Percentiles rank a stretch among this genome's conserved stretches.
Conservation (phyloP, 1,140 invertebrate genomes). For the Drosophila tristis region DNA sequence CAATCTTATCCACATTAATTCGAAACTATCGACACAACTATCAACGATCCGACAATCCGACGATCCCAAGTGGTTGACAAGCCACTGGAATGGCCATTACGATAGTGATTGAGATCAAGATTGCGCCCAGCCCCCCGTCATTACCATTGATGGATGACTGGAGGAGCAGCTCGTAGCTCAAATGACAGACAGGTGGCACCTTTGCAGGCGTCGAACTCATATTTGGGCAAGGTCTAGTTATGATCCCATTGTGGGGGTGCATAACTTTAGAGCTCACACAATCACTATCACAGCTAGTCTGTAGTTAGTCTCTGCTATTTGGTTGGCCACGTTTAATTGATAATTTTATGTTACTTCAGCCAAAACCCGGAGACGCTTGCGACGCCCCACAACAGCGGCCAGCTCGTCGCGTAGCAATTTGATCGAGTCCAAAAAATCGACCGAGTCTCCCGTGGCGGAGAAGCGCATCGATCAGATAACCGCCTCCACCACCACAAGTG, state of each 20-base stretch:
- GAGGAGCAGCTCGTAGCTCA: neutral
- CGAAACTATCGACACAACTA: conserved; percentile 58
- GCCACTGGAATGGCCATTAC: conserved; percentile 41
- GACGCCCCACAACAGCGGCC: conserved; percentile 85
- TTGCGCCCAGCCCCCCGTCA: conserved; percentile 34
- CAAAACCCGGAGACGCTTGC: conserved; percentile 85
- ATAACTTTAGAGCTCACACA: neutral
- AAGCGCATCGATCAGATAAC: conserved; percentile 87
- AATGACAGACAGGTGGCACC: conserved; percentile 25
- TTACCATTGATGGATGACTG: conserved; percentile 77
- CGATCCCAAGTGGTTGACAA: conserved; percentile 50
- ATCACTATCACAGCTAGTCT: neutral
- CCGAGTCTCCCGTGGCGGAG: conserved; percentile 77
- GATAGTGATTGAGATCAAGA: conserved; percentile 49
- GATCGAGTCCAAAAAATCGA: conserved; percentile 84
- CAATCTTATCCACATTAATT: conserved; percentile 52
- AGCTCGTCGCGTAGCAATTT: conserved; percentile 80
- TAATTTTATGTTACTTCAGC: conserved; percentile 38
- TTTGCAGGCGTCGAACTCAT: conserved; percentile 10
- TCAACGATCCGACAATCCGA: conserved; percentile 21
- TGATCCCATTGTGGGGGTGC: conserved; percentile 7
- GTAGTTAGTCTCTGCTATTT: too few relatives aligned
- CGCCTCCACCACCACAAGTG: conserved; percentile 83
- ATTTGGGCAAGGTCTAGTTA: conserved; percentile 48
- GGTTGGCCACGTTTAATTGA: neutral